Percentiles rank a stretch among this genome's conserved stretches.
Conservation (phyloP, 2,113 vertebrate genomes). For the Cacatua alba region DNA sequence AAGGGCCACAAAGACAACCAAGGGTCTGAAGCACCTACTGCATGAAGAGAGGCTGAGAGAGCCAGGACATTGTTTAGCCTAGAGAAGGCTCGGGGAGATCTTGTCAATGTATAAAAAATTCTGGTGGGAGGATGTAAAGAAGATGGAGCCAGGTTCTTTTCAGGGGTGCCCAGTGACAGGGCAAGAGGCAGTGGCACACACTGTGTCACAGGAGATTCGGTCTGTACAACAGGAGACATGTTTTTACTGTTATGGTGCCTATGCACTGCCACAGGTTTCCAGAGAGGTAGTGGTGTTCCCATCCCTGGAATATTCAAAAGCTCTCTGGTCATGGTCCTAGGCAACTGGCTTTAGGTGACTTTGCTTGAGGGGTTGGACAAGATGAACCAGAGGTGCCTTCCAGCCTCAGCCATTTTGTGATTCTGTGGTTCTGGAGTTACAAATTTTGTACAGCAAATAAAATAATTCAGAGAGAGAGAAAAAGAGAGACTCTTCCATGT, state of each 20-base stretch:
- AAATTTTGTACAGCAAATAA: background rate
- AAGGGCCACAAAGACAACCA: background rate
- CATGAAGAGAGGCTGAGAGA: background rate
- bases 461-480: background rate
- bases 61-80: background rate
- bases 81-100: background rate
- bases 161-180: background rate
- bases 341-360: background rate
- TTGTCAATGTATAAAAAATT: background rate
- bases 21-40: background rate
- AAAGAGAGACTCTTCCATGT: background rate
- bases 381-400: background rate
- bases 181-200: background rate
- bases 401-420: background rate
- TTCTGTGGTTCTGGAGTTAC: background rate
- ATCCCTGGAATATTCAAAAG: background rate
- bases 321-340: background rate
- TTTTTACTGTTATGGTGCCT: background rate
- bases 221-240: background rate
- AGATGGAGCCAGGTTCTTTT: background rate
- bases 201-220: background rate
- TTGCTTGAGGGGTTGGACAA: background rate
- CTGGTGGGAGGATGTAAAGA: background rate
- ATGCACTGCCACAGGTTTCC: background rate
- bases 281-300: background rate